These are phyloP conservation scores for Hepsetus odoe DNA, from an alignment of 2,113 vertebrate genomes.

Conservation along the genomic window DNA sequence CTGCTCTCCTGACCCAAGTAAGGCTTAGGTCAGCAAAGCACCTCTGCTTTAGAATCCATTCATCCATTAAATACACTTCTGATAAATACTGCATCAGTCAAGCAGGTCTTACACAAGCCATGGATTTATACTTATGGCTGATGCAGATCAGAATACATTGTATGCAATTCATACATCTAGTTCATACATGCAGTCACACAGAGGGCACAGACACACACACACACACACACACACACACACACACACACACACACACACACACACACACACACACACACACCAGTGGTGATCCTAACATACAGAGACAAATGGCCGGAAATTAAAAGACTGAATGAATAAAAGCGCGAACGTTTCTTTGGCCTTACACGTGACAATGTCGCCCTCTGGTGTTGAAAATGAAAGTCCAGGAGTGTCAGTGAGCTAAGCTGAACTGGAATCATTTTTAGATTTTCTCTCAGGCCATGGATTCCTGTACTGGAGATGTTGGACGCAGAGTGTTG, in stretches of 20 bases:
- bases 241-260: no score
- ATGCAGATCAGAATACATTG: background rate
- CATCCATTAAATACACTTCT: background rate
- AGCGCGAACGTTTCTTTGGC: no score
- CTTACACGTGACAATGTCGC: background rate
- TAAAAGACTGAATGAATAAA: background rate
- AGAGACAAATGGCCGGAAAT: background rate
- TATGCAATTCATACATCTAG: background rate
- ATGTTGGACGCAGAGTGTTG: no score
- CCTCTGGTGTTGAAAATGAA: slow-evolving; percentile 15
- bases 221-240: no score
- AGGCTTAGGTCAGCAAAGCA: slow-evolving; percentile 18
- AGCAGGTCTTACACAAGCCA: background rate
- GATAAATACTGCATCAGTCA: background rate
- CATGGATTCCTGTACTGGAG: no score
- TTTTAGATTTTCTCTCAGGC: no score
- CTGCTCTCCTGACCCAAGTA: slow-evolving; percentile 27
- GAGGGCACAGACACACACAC: no score
- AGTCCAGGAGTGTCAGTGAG: no score
- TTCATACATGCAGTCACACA: background rate
- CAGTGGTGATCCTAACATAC: background rate
- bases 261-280: no score
- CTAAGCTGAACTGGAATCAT: no score
- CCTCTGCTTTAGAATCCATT: background rate
- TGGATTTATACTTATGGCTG: background rate